These are phyloP conservation scores for Myioborus miniatus DNA, from an alignment of 2,797 vertebrate genomes.

Conservation along the genomic window DNA sequence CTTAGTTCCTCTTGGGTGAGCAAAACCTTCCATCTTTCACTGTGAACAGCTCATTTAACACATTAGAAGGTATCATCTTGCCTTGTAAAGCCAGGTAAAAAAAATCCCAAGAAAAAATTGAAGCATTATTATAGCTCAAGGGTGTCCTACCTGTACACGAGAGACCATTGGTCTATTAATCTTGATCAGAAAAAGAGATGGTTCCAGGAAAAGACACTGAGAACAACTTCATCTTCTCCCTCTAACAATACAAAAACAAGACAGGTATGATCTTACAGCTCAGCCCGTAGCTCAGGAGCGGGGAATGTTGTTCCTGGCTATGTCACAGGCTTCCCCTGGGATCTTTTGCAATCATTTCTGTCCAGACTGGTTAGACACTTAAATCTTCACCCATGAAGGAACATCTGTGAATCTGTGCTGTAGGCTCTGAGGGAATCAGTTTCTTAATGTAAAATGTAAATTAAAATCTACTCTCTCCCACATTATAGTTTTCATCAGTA, in stretches of 20 bases:
- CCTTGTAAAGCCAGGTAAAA: neutral
- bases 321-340: neutral
- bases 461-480: neutral
- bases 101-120: neutral
- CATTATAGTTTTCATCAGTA: neutral
- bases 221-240: neutral
- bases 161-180: neutral
- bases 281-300: neutral
- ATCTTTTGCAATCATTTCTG: neutral
- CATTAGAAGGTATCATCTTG: neutral
- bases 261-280: neutral
- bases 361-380: neutral
- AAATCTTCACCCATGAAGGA: neutral
- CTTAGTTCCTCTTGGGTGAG: neutral
- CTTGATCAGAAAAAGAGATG: neutral
- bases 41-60: conserved; percentile 37
- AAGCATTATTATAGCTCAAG: neutral
- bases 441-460: neutral
- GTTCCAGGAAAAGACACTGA: neutral
- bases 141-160: neutral
- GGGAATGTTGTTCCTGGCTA: neutral
- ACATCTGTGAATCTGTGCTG: neutral
- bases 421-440: neutral
- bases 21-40: conserved; percentile 12
- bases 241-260: neutral